Conservation (phyloP, 1,140 invertebrate species). For the Pseudoatta argentina region DNA sequence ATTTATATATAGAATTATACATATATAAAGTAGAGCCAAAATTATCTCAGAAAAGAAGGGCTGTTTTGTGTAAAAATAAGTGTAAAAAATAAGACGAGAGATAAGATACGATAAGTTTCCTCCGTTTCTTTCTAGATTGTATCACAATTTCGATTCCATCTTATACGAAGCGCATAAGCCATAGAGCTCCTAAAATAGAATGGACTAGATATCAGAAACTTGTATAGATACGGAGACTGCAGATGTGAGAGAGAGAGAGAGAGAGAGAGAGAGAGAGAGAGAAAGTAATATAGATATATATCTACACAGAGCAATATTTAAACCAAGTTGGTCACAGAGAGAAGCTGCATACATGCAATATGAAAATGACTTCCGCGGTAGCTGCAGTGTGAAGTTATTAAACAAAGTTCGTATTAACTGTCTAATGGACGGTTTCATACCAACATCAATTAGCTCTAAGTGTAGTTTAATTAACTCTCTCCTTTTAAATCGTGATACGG, state of each 20-base stretch:
- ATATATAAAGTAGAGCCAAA: too few relatives aligned
- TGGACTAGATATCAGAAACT: slow-evolving; percentile 22
- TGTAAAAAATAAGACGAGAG: not conserved
- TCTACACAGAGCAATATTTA: not conserved
- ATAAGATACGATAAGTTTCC: not conserved
- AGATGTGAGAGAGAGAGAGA: slow-evolving; percentile 16
- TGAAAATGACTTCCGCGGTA: slow-evolving; percentile 23
- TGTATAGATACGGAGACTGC: not conserved
- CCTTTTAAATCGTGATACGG: not conserved
- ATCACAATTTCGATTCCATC: not conserved
- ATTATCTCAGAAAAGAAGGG: not conserved
- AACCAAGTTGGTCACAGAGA: slow-evolving; percentile 11
- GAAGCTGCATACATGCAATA: not conserved
- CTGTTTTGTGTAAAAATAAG: not conserved
- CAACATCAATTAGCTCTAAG: not conserved
- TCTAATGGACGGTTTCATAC: not conserved
- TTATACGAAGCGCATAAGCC: not conserved
- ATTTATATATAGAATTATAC: not conserved
- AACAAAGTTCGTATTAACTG: slow-evolving; percentile 34
- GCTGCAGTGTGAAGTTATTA: not conserved
- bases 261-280: not conserved
- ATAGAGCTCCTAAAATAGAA: not conserved
- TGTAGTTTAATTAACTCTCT: slow-evolving; percentile 1
- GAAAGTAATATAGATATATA: not conserved
- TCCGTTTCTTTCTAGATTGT: not conserved